These are phyloP conservation scores for Drosophila kohkoa DNA, from an alignment of 1,140 invertebrate genomes.

Conservation along the genomic window DNA sequence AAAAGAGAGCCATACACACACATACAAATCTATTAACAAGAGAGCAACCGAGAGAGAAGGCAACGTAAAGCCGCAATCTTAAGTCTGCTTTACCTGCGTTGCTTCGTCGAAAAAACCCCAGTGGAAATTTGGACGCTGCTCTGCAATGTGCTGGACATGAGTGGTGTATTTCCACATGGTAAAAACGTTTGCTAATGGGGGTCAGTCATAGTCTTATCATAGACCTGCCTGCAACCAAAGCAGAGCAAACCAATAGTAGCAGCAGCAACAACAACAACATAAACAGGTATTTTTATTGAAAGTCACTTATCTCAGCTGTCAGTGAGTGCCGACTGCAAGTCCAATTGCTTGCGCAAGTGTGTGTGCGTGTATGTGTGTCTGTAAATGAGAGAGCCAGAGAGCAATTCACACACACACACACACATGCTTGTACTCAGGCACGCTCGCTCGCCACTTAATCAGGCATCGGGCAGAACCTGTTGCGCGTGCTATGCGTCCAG, in stretches of 20 bases:
- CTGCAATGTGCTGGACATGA: slow-evolving; percentile 38
- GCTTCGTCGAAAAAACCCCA: slow-evolving; percentile 59
- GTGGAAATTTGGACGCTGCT: slow-evolving; percentile 60
- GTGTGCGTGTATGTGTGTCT: slow-evolving; percentile 4
- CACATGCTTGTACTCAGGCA: not conserved
- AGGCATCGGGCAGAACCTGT: slow-evolving; percentile 69
- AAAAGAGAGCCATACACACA: slow-evolving; percentile 30
- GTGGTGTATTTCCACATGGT: slow-evolving; percentile 37
- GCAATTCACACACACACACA: slow-evolving; percentile 20
- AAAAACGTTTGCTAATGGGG: slow-evolving; percentile 67
- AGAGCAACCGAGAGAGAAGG: slow-evolving; percentile 14
- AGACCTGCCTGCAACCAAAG: slow-evolving; percentile 35
- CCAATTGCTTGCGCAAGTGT: slow-evolving; percentile 11
- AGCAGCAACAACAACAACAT: slow-evolving; percentile 39
- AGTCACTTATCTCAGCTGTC: slow-evolving; percentile 76
- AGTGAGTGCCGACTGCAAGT: slow-evolving; percentile 41
- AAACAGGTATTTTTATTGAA: slow-evolving; percentile 76
- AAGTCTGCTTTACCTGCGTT: slow-evolving; percentile 54
- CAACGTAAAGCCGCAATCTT: slow-evolving; percentile 44
- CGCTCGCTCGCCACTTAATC: slow-evolving; percentile 32
- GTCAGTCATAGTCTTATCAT: slow-evolving; percentile 67
- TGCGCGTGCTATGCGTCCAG: slow-evolving; percentile 70
- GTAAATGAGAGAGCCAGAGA: slow-evolving; percentile 39
- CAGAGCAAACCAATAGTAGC: slow-evolving; percentile 50
- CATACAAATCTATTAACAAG: not conserved